Conservation (phyloP, 2,113 vertebrate species). For the Enhydra lutris region DNA sequence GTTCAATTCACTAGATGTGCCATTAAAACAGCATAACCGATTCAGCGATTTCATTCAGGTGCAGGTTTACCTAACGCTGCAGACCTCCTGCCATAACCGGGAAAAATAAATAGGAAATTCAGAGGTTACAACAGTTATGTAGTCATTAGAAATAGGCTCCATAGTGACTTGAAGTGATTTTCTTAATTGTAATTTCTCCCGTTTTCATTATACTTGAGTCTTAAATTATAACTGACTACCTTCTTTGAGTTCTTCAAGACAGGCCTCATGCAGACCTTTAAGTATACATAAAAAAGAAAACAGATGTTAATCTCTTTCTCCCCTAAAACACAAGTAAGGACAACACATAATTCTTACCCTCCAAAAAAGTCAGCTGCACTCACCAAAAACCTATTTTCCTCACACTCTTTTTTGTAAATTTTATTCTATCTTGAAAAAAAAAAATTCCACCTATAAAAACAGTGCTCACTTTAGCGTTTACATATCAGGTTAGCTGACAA, state of each 20-base stretch:
- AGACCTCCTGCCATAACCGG: constrained; percentile 21
- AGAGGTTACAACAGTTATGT: not conserved
- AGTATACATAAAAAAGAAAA: constrained; percentile 30
- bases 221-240: constrained; percentile 56
- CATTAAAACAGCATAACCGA: constrained; percentile 35
- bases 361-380: not conserved
- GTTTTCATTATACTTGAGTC: constrained; percentile 38
- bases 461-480: not conserved
- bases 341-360: not conserved
- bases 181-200: constrained; percentile 64
- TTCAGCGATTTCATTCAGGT: constrained; percentile 47
- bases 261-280: constrained; percentile 34
- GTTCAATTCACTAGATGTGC: not conserved
- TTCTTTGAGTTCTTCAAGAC: not conserved
- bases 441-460: not conserved
- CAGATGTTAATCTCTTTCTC: constrained; percentile 36
- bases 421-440: not conserved
- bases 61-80: not conserved
- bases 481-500: not conserved
- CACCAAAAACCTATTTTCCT: not conserved
- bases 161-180: constrained; percentile 43
- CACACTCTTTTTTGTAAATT: not conserved
- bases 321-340: not conserved
- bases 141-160: constrained; percentile 16
- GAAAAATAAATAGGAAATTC: constrained; percentile 33